A percentile compares a stretch with the other conserved stretches of the same genome.
phyloP scores from a whole-genome alignment of 2,113 vertebrate species.

The Apteryx mantelli region DNA sequence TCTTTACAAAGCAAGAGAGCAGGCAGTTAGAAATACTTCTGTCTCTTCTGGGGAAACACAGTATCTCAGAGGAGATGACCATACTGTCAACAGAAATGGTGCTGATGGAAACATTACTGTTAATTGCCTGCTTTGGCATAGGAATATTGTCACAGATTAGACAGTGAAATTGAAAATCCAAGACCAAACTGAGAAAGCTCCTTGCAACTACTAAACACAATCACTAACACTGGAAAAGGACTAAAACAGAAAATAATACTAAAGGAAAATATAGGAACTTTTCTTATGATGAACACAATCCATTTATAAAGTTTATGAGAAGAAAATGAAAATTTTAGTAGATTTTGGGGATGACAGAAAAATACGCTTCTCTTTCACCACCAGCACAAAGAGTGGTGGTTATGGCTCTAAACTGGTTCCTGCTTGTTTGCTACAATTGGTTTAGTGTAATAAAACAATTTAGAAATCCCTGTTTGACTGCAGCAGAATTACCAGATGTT shows the following conservation, averaged over 20 bases:
- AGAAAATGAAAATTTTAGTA: background rate
- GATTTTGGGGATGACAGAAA: background rate
- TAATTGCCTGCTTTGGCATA: background rate
- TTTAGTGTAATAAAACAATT: background rate
- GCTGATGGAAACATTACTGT: background rate
- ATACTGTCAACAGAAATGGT: background rate
- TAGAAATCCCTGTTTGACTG: background rate
- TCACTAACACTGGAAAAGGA: background rate
- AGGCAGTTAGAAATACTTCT: background rate
- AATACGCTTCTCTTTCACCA: background rate
- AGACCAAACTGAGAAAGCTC: background rate
- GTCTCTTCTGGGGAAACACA: background rate
- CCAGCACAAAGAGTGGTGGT: background rate
- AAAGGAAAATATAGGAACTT: background rate
- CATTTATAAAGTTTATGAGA: background rate
- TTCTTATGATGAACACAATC: background rate
- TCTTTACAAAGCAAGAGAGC: background rate
- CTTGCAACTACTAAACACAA: background rate
- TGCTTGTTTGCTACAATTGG: background rate
- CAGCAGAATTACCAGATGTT: background rate
- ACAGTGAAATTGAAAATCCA: background rate
- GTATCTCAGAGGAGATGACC: background rate
- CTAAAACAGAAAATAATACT: background rate
- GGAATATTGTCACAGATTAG: background rate
- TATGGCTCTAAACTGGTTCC: background rate